Conservation (phyloP, 2,888 invertebrate genomes). For the Dicyrtomina minuta region DNA sequence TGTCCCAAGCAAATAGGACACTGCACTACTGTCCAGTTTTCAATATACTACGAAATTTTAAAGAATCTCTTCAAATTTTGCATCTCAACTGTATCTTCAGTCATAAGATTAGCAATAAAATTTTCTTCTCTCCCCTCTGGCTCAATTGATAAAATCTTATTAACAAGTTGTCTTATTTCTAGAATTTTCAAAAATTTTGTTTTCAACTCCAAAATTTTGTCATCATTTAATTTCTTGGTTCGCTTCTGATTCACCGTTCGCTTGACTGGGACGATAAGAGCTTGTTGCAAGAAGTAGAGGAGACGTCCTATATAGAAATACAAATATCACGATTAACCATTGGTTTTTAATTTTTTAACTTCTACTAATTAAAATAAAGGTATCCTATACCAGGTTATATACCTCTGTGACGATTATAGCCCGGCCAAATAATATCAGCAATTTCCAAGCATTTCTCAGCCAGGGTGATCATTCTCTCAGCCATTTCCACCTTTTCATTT, state of each 20-base stretch:
- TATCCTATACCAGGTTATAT: neutral
- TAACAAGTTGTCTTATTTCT: slow-evolving; percentile 33
- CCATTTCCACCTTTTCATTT: slow-evolving; percentile 35
- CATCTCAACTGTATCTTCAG: slow-evolving; percentile 40
- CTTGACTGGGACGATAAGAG: slow-evolving; percentile 32
- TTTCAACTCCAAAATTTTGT: slow-evolving; percentile 27
- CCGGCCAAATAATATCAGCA: slow-evolving; percentile 45
- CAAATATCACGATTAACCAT: neutral
- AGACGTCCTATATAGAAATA: slow-evolving; percentile 36
- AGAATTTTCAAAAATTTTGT: slow-evolving; percentile 40
- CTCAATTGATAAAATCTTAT: slow-evolving; percentile 40
- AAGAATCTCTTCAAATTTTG: slow-evolving; percentile 35
- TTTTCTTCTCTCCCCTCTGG: slow-evolving; percentile 43
- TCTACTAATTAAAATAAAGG: neutral
- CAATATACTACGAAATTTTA: neutral
- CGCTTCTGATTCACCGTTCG: slow-evolving; percentile 11
- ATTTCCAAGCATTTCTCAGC: slow-evolving; percentile 42
- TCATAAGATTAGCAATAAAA: slow-evolving; percentile 40
- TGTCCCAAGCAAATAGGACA: too few relatives aligned
- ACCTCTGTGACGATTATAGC: slow-evolving; percentile 44
- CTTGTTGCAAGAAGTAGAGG: slow-evolving; percentile 49
- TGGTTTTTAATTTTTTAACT: neutral
- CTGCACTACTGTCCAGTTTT: too few relatives aligned
- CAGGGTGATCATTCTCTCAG: slow-evolving; percentile 36
- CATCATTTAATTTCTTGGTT: neutral